Conservation (phyloP, 2,113 vertebrate genomes). For the Jacana jacana region DNA sequence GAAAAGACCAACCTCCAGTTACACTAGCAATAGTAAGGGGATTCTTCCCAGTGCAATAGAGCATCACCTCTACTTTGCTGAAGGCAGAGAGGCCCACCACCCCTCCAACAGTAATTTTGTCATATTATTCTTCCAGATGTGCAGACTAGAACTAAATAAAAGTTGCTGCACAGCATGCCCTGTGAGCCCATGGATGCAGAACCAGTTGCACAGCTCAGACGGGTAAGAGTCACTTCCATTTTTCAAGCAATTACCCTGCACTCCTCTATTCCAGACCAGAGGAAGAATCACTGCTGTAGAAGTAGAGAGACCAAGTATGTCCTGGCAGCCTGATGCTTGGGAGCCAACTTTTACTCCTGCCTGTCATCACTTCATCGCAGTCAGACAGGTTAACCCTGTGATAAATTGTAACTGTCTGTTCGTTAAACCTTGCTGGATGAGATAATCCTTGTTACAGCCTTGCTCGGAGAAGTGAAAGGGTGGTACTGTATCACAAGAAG, state of each 20-base stretch:
- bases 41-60: neutral
- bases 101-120: neutral
- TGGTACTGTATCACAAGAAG: no score
- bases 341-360: neutral
- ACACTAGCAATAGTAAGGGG: neutral
- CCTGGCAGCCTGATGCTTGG: neutral
- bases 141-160: neutral
- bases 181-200: neutral
- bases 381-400: rapidly evolving
- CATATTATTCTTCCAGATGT: neutral
- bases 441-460: no score
- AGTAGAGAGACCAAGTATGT: neutral
- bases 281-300: neutral
- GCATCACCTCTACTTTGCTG: neutral
- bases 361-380: neutral
- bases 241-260: neutral
- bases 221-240: neutral
- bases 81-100: neutral
- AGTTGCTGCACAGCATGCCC: neutral
- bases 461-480: no score
- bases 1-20: neutral
- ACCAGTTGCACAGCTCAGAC: neutral
- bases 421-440: no score
- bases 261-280: neutral
- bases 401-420: no score